These are phyloP conservation scores for Plagodis dolabraria DNA, from an alignment of 2,888 invertebrate genomes.

Conservation along the genomic window DNA sequence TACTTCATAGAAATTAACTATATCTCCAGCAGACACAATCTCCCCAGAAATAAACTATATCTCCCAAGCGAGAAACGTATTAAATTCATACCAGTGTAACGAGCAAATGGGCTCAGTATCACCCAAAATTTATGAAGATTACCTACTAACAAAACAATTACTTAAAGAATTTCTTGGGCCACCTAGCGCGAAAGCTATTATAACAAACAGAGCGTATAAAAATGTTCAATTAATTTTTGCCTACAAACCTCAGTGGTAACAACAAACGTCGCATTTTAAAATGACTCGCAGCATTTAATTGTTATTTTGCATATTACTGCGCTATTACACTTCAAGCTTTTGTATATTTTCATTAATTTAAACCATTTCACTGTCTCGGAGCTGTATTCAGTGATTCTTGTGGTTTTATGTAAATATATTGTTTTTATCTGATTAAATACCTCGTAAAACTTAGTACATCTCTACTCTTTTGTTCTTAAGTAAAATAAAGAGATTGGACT, in stretches of 20 bases:
- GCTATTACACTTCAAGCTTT: slow-evolving; percentile 7
- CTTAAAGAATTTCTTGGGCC: neutral
- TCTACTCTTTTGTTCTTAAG: neutral
- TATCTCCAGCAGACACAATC: no score
- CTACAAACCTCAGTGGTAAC: slow-evolving; percentile 5
- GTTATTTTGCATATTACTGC: slow-evolving; percentile 19
- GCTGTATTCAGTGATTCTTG: slow-evolving; percentile 9
- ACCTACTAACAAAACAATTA: slow-evolving; percentile 11
- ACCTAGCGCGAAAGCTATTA: slow-evolving; percentile 12
- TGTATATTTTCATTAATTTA: slow-evolving; percentile 6
- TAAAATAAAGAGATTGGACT: neutral
- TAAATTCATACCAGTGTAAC: no score
- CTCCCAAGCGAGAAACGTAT: no score
- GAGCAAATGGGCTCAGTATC: no score
- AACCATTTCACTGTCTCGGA: neutral
- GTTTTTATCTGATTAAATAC: slow-evolving; percentile 29
- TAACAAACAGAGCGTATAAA: slow-evolving; percentile 23
- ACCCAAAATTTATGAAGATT: no score
- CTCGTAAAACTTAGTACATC: slow-evolving; percentile 10
- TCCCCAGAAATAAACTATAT: no score
- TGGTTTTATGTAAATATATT: slow-evolving; percentile 19
- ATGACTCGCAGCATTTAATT: slow-evolving; percentile 14
- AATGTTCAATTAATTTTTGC: slow-evolving; percentile 16
- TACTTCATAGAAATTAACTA: no score
- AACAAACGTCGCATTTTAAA: slow-evolving; percentile 10